phyloP scores from a whole-genome alignment of 2,888 invertebrate genomes.

The Drosophila limbata region DNA sequence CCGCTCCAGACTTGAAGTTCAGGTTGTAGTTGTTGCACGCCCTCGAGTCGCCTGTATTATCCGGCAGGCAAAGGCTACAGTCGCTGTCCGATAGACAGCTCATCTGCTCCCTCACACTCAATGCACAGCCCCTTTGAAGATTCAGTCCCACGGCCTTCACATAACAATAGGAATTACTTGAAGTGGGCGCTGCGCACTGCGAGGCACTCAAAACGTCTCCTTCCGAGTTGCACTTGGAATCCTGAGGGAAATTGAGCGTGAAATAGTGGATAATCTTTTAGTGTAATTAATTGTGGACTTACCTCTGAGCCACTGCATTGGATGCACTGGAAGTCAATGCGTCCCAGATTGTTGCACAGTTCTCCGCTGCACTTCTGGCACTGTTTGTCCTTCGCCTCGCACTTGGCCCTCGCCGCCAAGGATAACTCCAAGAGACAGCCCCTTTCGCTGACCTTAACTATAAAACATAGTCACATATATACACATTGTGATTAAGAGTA shows the following conservation, averaged over 20 bases:
- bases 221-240: slow-evolving; percentile 63
- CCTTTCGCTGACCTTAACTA: slow-evolving; percentile 74
- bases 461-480: accelerated
- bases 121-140: slow-evolving; percentile 78
- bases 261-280: not conserved
- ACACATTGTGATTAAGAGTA: too few relatives aligned
- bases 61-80: slow-evolving; percentile 78
- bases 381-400: slow-evolving; percentile 53
- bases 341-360: slow-evolving; percentile 80
- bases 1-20: slow-evolving; percentile 36
- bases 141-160: slow-evolving; percentile 47
- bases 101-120: slow-evolving; percentile 71
- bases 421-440: slow-evolving; percentile 77
- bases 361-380: slow-evolving; percentile 78
- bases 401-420: slow-evolving; percentile 67
- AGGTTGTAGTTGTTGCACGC: slow-evolving; percentile 78
- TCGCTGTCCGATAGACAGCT: slow-evolving; percentile 63
- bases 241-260: slow-evolving; percentile 45
- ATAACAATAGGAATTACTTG: slow-evolving; percentile 82
- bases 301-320: slow-evolving; percentile 77
- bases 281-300: slow-evolving; percentile 24
- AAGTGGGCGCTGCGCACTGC: slow-evolving; percentile 75
- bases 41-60: slow-evolving; percentile 37
- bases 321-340: slow-evolving; percentile 76
- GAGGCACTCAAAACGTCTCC: slow-evolving; percentile 43